phyloP scores from a whole-genome alignment of 2,888 invertebrate species.

The Nipponacmea schrenckii region DNA sequence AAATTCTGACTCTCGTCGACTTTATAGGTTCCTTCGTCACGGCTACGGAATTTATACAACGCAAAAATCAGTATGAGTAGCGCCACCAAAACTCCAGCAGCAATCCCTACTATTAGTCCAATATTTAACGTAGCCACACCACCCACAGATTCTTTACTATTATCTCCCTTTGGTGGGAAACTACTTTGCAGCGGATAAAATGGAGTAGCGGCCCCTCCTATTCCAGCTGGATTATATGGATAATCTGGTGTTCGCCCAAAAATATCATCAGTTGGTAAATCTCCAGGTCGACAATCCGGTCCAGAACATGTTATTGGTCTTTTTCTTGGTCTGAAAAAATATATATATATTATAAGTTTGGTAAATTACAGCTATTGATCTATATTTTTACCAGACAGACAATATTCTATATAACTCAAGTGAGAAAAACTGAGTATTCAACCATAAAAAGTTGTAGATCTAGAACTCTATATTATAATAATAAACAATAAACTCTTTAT shows the following conservation, averaged over 20 bases:
- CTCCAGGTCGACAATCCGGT: not conserved
- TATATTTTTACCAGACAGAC: too few relatives aligned
- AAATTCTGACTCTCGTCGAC: slow-evolving; percentile 86
- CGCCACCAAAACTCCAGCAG: slow-evolving; percentile 86
- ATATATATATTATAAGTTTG: not conserved
- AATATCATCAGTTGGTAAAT: slow-evolving; percentile 16
- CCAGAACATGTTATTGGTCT: not conserved
- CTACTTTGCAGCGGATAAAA: not conserved
- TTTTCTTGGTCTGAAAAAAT: not conserved
- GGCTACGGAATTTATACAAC: slow-evolving; percentile 67
- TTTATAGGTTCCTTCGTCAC: slow-evolving; percentile 91
- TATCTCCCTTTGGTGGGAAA: slow-evolving; percentile 22
- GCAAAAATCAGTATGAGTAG: slow-evolving; percentile 86
- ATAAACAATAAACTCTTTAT: too few relatives aligned
- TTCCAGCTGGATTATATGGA: not conserved
- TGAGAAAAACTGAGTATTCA: too few relatives aligned
- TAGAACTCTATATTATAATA: too few relatives aligned
- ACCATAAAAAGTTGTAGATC: too few relatives aligned
- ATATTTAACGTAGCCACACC: slow-evolving; percentile 25
- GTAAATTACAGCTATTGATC: too few relatives aligned
- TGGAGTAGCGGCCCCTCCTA: not conserved
- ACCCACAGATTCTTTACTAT: slow-evolving; percentile 21
- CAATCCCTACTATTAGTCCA: slow-evolving; percentile 83
- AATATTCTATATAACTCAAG: too few relatives aligned
- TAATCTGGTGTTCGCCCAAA: slow-evolving; percentile 21